These are phyloP conservation scores for Drosophila burlai DNA, from an alignment of 1,140 invertebrate species.

Conservation along the genomic window DNA sequence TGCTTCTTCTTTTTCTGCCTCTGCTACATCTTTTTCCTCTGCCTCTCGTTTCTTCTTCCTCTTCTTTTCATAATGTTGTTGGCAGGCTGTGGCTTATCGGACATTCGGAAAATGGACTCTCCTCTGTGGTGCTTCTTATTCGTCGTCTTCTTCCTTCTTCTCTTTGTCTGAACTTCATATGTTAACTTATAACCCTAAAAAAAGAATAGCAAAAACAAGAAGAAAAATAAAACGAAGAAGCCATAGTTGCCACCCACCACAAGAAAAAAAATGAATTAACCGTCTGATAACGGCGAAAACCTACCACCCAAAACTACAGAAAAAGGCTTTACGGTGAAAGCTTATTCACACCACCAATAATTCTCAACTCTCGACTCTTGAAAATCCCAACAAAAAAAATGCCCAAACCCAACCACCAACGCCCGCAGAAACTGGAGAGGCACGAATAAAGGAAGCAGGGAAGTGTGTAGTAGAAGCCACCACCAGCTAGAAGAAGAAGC, in stretches of 20 bases:
- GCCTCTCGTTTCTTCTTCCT: conserved; percentile 1
- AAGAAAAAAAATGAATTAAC: not conserved
- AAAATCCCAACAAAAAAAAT: conserved; percentile 8
- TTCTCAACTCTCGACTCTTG: conserved; percentile 6
- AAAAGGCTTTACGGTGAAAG: conserved; percentile 34
- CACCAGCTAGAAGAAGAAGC: conserved; percentile 19
- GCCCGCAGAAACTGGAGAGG: conserved; percentile 25
- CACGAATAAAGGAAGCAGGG: conserved; percentile 7
- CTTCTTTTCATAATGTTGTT: conserved; percentile 24
- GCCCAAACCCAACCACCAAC: conserved; percentile 9
- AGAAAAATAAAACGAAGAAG: conserved; percentile 18
- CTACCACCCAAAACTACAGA: conserved; percentile 21
- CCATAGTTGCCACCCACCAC: conserved; percentile 47
- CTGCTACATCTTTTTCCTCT: conserved; percentile 13
- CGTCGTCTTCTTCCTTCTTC: conserved; percentile 10
- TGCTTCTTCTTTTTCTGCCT: conserved; percentile 5
- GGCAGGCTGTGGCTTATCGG: conserved; percentile 53
- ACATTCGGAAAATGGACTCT: conserved; percentile 53
- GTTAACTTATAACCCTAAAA: conserved; percentile 29
- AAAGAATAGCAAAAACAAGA: conserved; percentile 6
- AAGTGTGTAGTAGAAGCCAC: conserved; percentile 27
- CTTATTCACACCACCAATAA: conserved; percentile 53
- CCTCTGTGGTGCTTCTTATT: not conserved
- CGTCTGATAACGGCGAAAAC: conserved; percentile 25
- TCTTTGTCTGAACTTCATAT: conserved; percentile 45